phyloP scores from a whole-genome alignment of 2,797 vertebrate species.

The Echiichthys vipera region DNA sequence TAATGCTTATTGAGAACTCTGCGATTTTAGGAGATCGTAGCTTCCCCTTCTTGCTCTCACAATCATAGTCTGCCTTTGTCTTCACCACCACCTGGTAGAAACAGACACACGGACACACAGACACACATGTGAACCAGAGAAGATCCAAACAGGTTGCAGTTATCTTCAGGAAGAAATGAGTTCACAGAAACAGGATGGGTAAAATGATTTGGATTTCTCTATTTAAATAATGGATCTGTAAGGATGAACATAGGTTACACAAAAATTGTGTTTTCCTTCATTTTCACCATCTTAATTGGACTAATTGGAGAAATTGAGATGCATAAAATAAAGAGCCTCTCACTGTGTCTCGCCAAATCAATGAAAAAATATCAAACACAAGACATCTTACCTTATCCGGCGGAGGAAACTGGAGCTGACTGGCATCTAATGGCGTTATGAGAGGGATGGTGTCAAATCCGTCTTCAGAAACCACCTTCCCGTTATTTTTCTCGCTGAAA shows the following conservation, averaged over 20 bases:
- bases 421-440: constrained; percentile 95
- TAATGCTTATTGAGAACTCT: constrained; percentile 95
- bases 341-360: constrained; percentile 7
- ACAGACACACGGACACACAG: constrained; percentile 36
- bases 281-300: constrained; percentile 3
- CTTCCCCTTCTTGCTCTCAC: constrained; percentile 91
- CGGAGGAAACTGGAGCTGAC: constrained; percentile 94
- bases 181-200: neutral
- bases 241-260: neutral
- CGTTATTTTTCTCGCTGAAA: constrained; percentile 91
- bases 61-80: constrained; percentile 95
- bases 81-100: constrained; percentile 92
- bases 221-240: neutral
- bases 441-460: constrained; percentile 97
- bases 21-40: constrained; percentile 91
- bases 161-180: neutral
- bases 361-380: neutral
- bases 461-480: constrained; percentile 90
- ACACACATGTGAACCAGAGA: neutral
- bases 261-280: neutral
- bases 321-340: neutral
- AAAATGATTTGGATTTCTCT: neutral
- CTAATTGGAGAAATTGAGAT: neutral
- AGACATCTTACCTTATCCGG: constrained; percentile 91
- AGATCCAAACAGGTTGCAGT: neutral